phyloP scores from a whole-genome alignment of 2,113 vertebrate species.

The Daubentonia madagascariensis region DNA sequence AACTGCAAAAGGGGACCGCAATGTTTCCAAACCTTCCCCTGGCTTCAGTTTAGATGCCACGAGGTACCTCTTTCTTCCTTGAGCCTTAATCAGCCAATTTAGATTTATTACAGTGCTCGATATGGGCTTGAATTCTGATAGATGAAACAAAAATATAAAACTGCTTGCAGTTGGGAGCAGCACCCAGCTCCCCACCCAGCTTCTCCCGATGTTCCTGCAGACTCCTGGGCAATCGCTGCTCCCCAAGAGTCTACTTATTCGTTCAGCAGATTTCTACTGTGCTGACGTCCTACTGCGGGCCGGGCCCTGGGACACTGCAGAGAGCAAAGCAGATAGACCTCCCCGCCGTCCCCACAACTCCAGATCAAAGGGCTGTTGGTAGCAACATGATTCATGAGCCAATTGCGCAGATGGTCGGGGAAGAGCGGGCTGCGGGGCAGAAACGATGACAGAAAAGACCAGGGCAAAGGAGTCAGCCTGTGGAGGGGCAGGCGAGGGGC shows the following conservation, averaged over 20 bases:
- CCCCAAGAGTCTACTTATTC: not conserved
- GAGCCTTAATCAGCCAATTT: not conserved
- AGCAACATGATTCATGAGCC: not conserved
- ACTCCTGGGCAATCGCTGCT: not conserved
- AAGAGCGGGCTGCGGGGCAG: rapidly evolving
- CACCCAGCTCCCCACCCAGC: rapidly evolving
- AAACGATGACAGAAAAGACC: not conserved
- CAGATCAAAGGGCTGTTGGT: not conserved
- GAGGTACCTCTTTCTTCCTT: not conserved
- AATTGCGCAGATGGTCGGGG: rapidly evolving
- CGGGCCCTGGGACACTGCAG: rapidly evolving
- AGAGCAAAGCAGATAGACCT: not conserved
- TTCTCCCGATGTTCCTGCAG: not conserved
- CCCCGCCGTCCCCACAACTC: rapidly evolving
- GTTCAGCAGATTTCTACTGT: not conserved
- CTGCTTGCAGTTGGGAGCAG: rapidly evolving
- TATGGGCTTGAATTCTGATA: not conserved
- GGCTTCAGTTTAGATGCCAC: not conserved
- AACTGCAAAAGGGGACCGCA: not conserved
- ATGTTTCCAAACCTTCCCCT: not conserved
- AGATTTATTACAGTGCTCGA: rapidly evolving
- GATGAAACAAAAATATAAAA: not conserved
- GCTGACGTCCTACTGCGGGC: not conserved
- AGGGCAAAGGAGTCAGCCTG: rapidly evolving
- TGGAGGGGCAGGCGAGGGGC: too few species aligned